Evolutionary conservation across 1,140 invertebrate genomes (phyloP).

Genomic region (Cherax quadricarinatus): DNA sequence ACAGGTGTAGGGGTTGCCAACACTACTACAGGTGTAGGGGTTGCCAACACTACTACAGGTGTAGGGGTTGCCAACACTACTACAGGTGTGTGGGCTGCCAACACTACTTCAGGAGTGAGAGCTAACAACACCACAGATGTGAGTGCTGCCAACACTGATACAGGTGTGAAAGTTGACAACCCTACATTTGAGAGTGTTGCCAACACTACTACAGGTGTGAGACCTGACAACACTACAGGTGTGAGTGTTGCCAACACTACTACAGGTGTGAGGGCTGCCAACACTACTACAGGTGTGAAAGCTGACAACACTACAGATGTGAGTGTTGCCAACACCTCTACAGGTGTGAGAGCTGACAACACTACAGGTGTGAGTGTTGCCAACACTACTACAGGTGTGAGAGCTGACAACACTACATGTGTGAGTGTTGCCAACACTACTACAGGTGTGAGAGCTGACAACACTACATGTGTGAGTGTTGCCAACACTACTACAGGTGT

Average conservation of each 20-base stretch:
- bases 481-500: background rate
- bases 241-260: background rate
- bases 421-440: too few species aligned
- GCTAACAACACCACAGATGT: too few species aligned
- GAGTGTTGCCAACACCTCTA: too few species aligned
- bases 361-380: background rate
- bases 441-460: background rate
- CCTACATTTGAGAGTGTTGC: too few species aligned
- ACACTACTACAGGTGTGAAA: background rate
- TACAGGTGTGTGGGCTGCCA: too few species aligned
- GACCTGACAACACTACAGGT: slow-evolving; percentile 23
- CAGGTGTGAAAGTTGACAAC: too few species aligned
- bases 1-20: too few species aligned
- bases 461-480: background rate
- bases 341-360: background rate
- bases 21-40: too few species aligned
- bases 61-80: too few species aligned
- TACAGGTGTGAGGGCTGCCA: background rate
- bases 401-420: background rate
- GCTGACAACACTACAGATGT: background rate
- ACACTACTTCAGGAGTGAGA: too few species aligned
- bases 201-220: background rate
- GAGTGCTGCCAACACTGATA: too few species aligned
- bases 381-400: background rate
- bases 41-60: too few species aligned